phyloP scores from a whole-genome alignment of 2,113 vertebrate genomes.

The Eudyptes chrysolophus region DNA sequence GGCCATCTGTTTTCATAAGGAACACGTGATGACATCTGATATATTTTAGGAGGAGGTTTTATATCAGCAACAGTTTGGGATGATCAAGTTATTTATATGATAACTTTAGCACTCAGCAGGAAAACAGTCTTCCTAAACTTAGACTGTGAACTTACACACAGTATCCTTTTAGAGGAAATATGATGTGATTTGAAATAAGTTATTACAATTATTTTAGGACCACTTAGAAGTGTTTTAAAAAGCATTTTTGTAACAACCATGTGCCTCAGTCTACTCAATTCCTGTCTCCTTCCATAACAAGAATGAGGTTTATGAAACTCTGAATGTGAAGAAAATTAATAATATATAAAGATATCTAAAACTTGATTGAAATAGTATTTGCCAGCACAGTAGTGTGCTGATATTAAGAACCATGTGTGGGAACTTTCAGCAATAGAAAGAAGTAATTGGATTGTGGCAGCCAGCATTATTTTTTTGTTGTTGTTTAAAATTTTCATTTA shows the following conservation, averaged over 20 bases:
- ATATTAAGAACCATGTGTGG: neutral
- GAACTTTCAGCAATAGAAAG: neutral
- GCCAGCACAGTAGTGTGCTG: neutral
- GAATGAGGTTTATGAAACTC: neutral
- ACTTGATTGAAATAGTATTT: neutral
- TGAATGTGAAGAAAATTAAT: neutral
- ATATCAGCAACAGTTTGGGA: neutral
- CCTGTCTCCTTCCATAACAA: neutral
- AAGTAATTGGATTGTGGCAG: neutral
- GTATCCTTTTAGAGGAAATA: neutral
- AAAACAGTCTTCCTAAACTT: neutral
- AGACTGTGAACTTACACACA: neutral
- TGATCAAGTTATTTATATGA: constrained; percentile 13
- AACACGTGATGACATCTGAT: neutral
- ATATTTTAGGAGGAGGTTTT: neutral
- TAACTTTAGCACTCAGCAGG: neutral
- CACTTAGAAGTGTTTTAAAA: neutral
- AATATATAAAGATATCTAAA: neutral
- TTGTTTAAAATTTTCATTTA: neutral
- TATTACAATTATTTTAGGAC: neutral
- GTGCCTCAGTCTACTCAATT: neutral
- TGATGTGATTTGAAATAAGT: neutral
- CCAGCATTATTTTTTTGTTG: neutral
- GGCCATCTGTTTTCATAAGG: neutral
- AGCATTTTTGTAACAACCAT: neutral